Evolutionary conservation across 2,888 invertebrate species (phyloP), one percentile per base, ranked within the genome.

Genomic region (Trileptium ribeirensis): DNA sequence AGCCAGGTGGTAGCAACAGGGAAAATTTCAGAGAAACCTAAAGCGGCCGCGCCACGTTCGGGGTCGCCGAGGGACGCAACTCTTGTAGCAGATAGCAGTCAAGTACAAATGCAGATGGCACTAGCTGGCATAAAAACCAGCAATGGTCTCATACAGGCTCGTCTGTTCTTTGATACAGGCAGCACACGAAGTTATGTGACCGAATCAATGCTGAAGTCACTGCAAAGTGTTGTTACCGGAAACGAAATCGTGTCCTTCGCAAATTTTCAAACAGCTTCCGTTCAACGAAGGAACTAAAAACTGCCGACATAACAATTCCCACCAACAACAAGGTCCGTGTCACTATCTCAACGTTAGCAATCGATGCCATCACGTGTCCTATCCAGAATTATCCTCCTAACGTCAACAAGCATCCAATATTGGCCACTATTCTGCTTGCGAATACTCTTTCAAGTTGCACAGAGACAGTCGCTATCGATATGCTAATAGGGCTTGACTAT

Each of bases 21-120:
- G n/a, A n/a, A n/a, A n/a, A 70, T 3, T 29, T 36, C 8, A 19
- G 8, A 19, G 8, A 29, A 29, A 19, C n/a, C 64, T 24, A 70
- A 70, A 70, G 29, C 15, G 70, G 8, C 29, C 29, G 31, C 31
- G 3, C 33, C 70, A 8, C 8, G 33, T 70, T 31, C 29, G 15
- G 29, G 33, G 36, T 3, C 70, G 36, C 29, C 15, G 15, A 31
- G 3, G 15, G 70, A 70, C 31, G 8, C 70, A n/a, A 70, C 70
- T 70, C 31, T 70, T 19, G 3, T 70, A 8, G 33, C 29, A 8
- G 36, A 36, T 70, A 36, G 70, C 15, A 70, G 36, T n/a, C 70
- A 70, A 29, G 70, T 70, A 31, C 31, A 70, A 33, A 70, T 70
- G 70, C 70, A 70, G 29, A 70, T 70, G 70, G 70, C 70, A n/a